Evolutionary conservation across 2,113 vertebrate genomes (phyloP), one percentile per base, ranked within the genome.

Genomic region (Saccopteryx leptura): DNA sequence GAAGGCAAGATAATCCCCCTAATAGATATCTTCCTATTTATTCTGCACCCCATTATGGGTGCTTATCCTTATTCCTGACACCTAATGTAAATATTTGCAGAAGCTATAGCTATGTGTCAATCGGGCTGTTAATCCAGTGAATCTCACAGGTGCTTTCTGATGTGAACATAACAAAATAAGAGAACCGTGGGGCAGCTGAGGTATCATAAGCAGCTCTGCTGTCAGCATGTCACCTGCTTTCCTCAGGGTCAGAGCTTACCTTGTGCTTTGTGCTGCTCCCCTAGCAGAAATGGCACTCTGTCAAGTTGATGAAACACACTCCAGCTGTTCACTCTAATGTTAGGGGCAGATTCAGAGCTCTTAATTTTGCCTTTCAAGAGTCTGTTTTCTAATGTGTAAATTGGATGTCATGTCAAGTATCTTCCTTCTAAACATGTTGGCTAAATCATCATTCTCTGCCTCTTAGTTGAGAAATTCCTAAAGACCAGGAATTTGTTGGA

Each of bases 31-130:
- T 93, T 92, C 71, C 18, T 78, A 24, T 90, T 76, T 52, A 39
- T 14, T 26, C 52, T 80, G 76, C 2, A 7, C 9, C 65, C 58
- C 10, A 1, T 46, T 46, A 65, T 6, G 46, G 33, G 24, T 14
- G 5, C 33, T 90, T 60, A 65, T 17, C 78, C 52, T n/a, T 66
- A 31, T 50, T 19, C 58, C 52, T 54, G 66, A 90, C 5, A 7
- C 60, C 63, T 72, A 52, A 56, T 48, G n/a, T 79, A 89, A 96
- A 96, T 86, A 87, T 89, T 91, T 95, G 86, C 90, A 87, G 79
- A 83, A 65, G 69, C 92, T 54, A 5, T 15, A 79, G 48, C 31
- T 84, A 23, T 19, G 83, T 86, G 91, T 88, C 72, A 74, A 86
- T 19, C 88, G n/a, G 14, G 87, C 14, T 90, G 75, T 84, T 91